A percentile compares a stretch with the other conserved stretches of the same genome.
Conservation (phyloP, 2,888 invertebrate genomes). For the Eupithecia abbreviata region DNA sequence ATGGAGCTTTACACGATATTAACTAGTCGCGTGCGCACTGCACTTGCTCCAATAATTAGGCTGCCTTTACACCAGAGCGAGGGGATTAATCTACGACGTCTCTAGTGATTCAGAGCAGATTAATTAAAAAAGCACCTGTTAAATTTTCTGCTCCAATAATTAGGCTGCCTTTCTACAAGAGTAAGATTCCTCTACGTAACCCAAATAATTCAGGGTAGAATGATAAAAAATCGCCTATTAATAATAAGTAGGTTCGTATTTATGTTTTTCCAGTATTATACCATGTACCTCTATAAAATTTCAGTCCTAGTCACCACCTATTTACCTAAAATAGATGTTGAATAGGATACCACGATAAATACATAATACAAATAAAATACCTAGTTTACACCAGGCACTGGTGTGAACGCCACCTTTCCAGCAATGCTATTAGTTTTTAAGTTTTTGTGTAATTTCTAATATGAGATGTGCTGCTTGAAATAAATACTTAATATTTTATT, state of each 20-base stretch:
- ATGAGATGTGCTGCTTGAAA: too few species aligned
- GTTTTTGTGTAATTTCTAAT: too few species aligned
- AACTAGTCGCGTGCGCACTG: neutral
- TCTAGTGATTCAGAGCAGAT: too few species aligned
- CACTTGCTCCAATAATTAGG: neutral
- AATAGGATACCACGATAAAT: too few species aligned
- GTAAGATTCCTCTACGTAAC: neutral
- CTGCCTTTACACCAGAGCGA: neutral
- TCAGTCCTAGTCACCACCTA: too few species aligned
- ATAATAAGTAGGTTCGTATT: neutral
- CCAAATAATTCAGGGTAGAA: neutral
- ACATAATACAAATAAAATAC: too few species aligned
- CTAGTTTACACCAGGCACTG: too few species aligned
- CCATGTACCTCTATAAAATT: too few species aligned
- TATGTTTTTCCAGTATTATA: neutral
- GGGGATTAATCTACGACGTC: neutral
- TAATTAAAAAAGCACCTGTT: neutral
- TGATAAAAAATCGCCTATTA: neutral
- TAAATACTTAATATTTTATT: too few species aligned
- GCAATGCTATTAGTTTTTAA: too few species aligned
- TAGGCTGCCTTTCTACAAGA: neutral
- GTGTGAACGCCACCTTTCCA: too few species aligned
- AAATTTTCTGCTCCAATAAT: neutral
- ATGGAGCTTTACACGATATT: neutral
- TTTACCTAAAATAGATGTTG: too few species aligned